phyloP scores from a whole-genome alignment of 2,888 invertebrate species.

The Spilosoma lubricipeda region DNA sequence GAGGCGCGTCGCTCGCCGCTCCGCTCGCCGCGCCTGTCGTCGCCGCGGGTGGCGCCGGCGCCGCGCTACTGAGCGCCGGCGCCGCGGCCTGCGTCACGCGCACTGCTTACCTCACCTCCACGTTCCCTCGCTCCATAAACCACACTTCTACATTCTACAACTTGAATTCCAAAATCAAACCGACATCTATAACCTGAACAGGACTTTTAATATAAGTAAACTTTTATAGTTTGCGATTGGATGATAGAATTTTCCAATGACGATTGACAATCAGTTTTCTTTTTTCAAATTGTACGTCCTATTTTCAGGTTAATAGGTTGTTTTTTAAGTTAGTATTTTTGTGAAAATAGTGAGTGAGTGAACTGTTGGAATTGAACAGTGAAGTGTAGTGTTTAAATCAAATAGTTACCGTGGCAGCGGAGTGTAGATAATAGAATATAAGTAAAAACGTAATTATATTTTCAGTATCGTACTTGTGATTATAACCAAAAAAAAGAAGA shows the following conservation, averaged over 20 bases:
- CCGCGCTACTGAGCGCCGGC: conserved; percentile 78
- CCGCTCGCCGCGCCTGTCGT: conserved; percentile 78
- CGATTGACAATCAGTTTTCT: not conserved
- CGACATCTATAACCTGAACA: not conserved
- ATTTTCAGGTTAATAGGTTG: not conserved
- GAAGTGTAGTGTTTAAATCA: conserved; percentile 44
- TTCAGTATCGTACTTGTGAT: conserved; percentile 82
- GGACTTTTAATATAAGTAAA: not conserved
- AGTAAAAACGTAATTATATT: conserved; percentile 71
- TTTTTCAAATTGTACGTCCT: not conserved
- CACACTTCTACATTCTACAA: not conserved
- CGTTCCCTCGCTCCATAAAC: conserved; percentile 5
- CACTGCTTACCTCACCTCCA: not conserved
- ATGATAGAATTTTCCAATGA: not conserved
- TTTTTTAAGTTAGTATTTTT: conserved; percentile 7
- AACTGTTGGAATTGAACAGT: conserved; percentile 32
- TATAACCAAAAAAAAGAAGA: conserved; percentile 81
- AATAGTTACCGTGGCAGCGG: conserved; percentile 53
- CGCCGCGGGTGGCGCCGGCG: conserved; percentile 82
- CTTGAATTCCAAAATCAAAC: not conserved
- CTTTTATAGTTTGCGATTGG: not conserved
- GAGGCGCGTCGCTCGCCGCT: conserved; percentile 76
- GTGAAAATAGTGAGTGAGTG: conserved; percentile 42
- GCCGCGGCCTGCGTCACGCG: conserved; percentile 46
- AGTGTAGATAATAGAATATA: conserved; percentile 66